Base-by-base conservation (phyloP, 1,140 invertebrate genomes). In the Apis laboriosa region DNA sequence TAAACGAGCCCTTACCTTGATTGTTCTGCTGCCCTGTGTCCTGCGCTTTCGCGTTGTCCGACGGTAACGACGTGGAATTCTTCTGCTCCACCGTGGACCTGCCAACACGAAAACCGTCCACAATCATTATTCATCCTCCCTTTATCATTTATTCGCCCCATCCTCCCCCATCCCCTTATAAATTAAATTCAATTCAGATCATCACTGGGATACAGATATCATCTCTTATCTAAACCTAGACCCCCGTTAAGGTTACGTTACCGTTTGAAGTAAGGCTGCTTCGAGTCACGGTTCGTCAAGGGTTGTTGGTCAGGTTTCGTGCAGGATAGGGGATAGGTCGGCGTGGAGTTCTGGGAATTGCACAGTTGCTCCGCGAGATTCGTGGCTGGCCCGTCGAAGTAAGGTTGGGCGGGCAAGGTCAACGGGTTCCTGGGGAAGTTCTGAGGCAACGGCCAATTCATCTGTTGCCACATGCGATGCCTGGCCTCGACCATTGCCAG, bases 21-120 rank as follows among this genome's bases (percentile, higher is more conserved):
- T 94, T 95, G 90, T 95, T 95, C 90, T 95, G 94, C 81, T 95
- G 95, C 28, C 94, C 94, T 53, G 94, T 92, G 80, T 96, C 95
- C 91, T 96, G 95, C 90, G 94, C 94, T 92, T 96, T 96, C 85
- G 95, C 94, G 84, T 94, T 95, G 86, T 96, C 95, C 84, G 93
- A 86, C 81, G 93, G 88, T 90, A 94, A 93, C 80, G 94, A 93
- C 28, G 95, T 91, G 79, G 95, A 95, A 87, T 95, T 95, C 93
- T 95, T 95, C 88, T 95, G 95, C 86, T 95, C 95, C 91, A 95
- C 93, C 93, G 95, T 93, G 89, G 95, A 94, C 93, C 95, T 96
- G 91, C 56, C 92, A 94, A 90, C 79, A 83, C 49, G 80, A 72
- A 79, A 70, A 83, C 75, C 77, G 28, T 43, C 34, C 34, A 43